Base-by-base conservation (phyloP, 2,113 vertebrate genomes). In the Poeciliopsis occidentalis region DNA sequence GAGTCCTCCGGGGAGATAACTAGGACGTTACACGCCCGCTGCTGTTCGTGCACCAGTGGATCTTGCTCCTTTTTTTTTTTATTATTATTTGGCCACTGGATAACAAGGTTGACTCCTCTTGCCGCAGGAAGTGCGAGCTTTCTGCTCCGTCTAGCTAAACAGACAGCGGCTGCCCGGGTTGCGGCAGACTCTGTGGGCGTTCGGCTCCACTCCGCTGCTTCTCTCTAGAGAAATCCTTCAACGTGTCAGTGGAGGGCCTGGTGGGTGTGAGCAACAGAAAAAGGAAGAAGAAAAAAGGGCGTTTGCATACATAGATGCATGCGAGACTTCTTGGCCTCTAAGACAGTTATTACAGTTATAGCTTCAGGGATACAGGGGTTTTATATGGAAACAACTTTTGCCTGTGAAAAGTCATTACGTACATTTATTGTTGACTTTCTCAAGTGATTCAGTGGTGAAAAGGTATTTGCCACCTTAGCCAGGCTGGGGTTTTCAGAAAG, bases 31-130 rank as follows among this genome's bases (percentile, higher is more conserved):
- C 67, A 67, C 4, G 30, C 75, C 73, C 29, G 64, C 79, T 76
- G 77, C 77, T 65, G 70, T 69, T 76, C 65, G 79, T 12, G n/a
- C 78, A 76, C 74, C 71, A 68, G 83, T 75, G 71, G 75, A 80
- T 87, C 85, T 89, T 74, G 27, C 60, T 84, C 34, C 34, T 37
- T 37, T 37, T 37, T 37, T 34, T 8, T 10, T 34, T 34, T 34
- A 2, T 12, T 37, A 0, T 2, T 84, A 84, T 80, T 73, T 4
- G 41, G 57, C 83, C 77, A 75, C 73, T 75, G 78, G 82, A 89
- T 91, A 90, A 91, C 82, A 86, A 91, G 88, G 76, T 73, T 82
- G 85, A 75, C 78, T 81, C 57, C 51, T 83, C 69, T 37, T 70
- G 71, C 78, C 79, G 73, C 69, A 86, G 76, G 86, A 88, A 85